phyloP scores from a whole-genome alignment of 2,888 invertebrate species.

The Agrochola lychnidis region DNA sequence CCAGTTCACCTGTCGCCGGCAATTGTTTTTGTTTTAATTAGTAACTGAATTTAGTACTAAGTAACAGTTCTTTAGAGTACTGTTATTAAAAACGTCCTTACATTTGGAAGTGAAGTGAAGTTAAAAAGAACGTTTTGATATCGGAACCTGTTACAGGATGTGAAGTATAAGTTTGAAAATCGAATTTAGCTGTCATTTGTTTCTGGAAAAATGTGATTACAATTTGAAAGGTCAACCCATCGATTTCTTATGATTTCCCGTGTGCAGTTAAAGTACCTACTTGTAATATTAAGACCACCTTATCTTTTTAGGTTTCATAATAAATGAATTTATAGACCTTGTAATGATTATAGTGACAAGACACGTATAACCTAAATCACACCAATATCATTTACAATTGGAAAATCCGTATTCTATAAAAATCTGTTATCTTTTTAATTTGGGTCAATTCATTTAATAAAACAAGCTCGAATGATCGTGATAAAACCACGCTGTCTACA shows the following conservation, averaged over 20 bases:
- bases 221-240: not conserved
- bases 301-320: not conserved
- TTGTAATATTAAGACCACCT: not conserved
- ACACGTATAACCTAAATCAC: not conserved
- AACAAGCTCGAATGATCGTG: not conserved
- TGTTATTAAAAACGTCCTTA: not conserved
- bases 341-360: not conserved
- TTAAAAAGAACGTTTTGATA: not conserved
- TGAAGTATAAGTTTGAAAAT: not conserved
- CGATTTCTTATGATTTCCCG: not conserved
- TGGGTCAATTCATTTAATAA: conserved; percentile 10
- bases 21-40: conserved; percentile 38
- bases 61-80: conserved; percentile 28
- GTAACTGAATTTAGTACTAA: not conserved
- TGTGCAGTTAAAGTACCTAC: not conserved
- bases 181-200: not conserved
- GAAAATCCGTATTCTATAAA: not conserved
- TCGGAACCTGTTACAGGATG: not conserved
- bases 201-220: not conserved
- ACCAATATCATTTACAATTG: not conserved
- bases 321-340: not conserved
- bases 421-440: conserved; percentile 12
- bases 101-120: not conserved
- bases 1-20: conserved; percentile 79
- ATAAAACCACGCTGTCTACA: conserved; percentile 28